Percentiles rank a stretch among this genome's conserved stretches.
Conservation (phyloP, 2,888 invertebrate species). For the Pachycephus smyrnensis region DNA sequence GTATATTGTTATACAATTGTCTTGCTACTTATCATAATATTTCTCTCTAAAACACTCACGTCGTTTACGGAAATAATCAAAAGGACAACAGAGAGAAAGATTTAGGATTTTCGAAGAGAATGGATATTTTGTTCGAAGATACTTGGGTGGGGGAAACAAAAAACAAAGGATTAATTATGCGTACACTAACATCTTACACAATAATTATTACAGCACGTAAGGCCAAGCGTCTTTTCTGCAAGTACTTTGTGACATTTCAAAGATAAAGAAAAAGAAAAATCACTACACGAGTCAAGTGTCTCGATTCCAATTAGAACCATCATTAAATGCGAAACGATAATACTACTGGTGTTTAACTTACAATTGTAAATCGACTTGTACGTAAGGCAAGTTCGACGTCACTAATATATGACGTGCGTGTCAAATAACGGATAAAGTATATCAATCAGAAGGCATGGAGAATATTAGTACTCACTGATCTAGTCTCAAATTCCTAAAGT, state of each 20-base stretch:
- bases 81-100: neutral
- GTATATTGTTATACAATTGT: conserved; percentile 32
- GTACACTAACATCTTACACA: neutral
- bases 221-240: too few species aligned
- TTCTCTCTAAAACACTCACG: conserved; percentile 15
- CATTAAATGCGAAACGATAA: neutral
- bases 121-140: neutral
- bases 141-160: conserved; percentile 8
- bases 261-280: too few species aligned
- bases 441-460: neutral
- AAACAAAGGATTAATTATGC: neutral
- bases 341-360: neutral
- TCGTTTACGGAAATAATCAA: neutral
- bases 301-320: neutral
- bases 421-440: conserved; percentile 11
- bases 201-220: neutral
- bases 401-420: neutral
- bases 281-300: neutral
- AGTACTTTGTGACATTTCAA: too few species aligned
- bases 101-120: too few species aligned
- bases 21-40: conserved; percentile 15
- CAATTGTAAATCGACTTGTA: neutral
- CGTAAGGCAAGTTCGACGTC: neutral
- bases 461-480: conserved; percentile 7
- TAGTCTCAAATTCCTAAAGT: neutral